Evolutionary conservation across 2,113 vertebrate genomes (phyloP).

Genomic region (Triplophysa rosa): DNA sequence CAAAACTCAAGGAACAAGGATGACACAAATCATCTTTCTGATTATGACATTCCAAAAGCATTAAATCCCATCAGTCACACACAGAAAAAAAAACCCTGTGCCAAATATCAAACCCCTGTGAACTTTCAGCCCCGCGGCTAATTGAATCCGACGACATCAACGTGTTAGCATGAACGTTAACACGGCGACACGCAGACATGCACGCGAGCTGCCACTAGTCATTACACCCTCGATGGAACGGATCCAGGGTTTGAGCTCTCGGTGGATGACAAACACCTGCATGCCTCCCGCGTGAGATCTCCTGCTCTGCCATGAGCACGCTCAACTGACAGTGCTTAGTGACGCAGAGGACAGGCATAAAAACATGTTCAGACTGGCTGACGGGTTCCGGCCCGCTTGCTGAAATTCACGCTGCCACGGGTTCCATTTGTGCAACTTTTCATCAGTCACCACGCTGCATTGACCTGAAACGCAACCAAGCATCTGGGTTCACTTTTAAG

Average conservation of each 20-base stretch:
- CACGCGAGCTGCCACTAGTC: background rate
- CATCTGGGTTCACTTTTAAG: background rate
- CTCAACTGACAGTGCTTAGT: background rate
- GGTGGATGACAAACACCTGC: slow-evolving; percentile 1
- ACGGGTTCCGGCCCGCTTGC: background rate
- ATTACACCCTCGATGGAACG: background rate
- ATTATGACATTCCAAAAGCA: background rate
- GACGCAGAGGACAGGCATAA: slow-evolving; percentile 10
- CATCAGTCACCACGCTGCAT: background rate
- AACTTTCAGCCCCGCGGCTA: slow-evolving; percentile 32
- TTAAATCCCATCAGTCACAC: background rate
- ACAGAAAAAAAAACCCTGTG: background rate
- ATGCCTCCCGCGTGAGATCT: background rate
- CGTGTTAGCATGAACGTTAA: slow-evolving; percentile 31
- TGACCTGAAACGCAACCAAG: background rate
- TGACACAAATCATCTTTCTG: background rate
- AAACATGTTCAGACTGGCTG: slow-evolving; percentile 10
- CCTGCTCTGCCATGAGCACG: background rate
- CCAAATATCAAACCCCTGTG: background rate
- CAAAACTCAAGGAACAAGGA: background rate
- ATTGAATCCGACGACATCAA: slow-evolving; percentile 47
- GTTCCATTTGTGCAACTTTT: background rate
- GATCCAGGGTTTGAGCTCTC: background rate
- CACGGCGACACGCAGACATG: background rate
- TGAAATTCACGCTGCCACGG: background rate